A percentile compares a stretch with the other conserved stretches of the same genome.
Evolutionary conservation across 2,113 vertebrate genomes (phyloP).

Genomic region (Prochilodus magdalenae): DNA sequence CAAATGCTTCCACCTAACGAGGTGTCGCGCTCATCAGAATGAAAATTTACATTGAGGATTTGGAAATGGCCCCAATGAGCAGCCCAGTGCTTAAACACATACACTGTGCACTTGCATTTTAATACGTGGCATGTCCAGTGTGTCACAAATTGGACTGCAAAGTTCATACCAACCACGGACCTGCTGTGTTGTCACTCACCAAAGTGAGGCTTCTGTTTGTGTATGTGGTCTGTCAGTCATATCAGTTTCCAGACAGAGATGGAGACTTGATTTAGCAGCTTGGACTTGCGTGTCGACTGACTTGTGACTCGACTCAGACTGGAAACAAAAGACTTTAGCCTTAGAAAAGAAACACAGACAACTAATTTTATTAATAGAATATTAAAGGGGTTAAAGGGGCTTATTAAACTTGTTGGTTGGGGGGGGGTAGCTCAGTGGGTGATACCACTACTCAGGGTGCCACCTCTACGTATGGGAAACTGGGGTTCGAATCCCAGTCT

Average conservation of each 20-base stretch:
- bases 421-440: too few relatives aligned
- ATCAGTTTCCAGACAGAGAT: slow-evolving; percentile 26
- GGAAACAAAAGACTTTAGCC: too few relatives aligned
- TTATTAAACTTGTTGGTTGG: too few relatives aligned
- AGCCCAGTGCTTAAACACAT: slow-evolving; percentile 17
- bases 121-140: neutral
- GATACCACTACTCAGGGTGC: too few relatives aligned
- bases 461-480: too few relatives aligned
- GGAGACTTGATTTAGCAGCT: too few relatives aligned
- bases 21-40: slow-evolving; percentile 26
- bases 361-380: too few relatives aligned
- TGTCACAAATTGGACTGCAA: slow-evolving; percentile 4
- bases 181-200: slow-evolving; percentile 13
- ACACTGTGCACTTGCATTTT: slow-evolving; percentile 24
- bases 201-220: slow-evolving; percentile 21
- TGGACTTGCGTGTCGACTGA: too few relatives aligned
- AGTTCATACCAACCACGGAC: slow-evolving; percentile 13
- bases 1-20: slow-evolving; percentile 36
- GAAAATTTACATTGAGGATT: neutral
- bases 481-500: too few relatives aligned
- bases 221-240: slow-evolving; percentile 48
- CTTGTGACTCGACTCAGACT: too few relatives aligned
- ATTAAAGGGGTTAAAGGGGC: too few relatives aligned
- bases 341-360: too few relatives aligned
- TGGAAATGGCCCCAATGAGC: neutral